Conservation (phyloP, 2,888 invertebrate species). For the Orthosia incerta region DNA sequence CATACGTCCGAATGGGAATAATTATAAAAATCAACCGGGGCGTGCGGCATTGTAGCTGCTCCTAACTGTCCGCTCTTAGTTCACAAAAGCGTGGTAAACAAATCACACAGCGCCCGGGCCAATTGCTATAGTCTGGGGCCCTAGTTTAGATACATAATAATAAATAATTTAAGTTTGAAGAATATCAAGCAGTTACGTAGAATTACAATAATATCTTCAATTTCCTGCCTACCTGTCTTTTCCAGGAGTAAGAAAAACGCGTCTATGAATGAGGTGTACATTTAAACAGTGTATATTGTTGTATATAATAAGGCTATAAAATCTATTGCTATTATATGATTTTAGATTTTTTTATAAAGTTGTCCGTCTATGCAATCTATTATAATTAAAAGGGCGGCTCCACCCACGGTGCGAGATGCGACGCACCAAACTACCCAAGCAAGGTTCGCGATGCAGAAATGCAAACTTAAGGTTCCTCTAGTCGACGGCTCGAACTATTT, state of each 20-base stretch:
- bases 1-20: not conserved
- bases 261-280: constrained; percentile 18
- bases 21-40: constrained; percentile 21
- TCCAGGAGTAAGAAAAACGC: constrained; percentile 7
- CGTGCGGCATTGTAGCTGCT: constrained; percentile 7
- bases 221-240: constrained; percentile 12
- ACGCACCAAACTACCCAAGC: not conserved
- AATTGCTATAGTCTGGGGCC: constrained; percentile 7
- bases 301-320: constrained; percentile 29
- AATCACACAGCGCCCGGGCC: not conserved
- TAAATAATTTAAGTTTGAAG: not conserved
- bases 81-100: constrained; percentile 3
- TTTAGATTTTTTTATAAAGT: constrained; percentile 22
- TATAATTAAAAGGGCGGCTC: constrained; percentile 14
- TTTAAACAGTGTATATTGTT: constrained; percentile 24
- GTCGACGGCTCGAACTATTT: too few relatives aligned
- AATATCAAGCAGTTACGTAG: constrained; percentile 24
- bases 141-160: constrained; percentile 24
- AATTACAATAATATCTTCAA: constrained; percentile 46
- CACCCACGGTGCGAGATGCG: constrained; percentile 4
- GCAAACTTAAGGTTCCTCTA: too few relatives aligned
- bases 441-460: not conserved
- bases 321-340: constrained; percentile 32
- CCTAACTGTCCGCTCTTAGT: not conserved
- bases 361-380: constrained; percentile 15